These are phyloP conservation scores for Lacanobia wlatinum DNA, from an alignment of 2,888 invertebrate species.

Conservation along the genomic window DNA sequence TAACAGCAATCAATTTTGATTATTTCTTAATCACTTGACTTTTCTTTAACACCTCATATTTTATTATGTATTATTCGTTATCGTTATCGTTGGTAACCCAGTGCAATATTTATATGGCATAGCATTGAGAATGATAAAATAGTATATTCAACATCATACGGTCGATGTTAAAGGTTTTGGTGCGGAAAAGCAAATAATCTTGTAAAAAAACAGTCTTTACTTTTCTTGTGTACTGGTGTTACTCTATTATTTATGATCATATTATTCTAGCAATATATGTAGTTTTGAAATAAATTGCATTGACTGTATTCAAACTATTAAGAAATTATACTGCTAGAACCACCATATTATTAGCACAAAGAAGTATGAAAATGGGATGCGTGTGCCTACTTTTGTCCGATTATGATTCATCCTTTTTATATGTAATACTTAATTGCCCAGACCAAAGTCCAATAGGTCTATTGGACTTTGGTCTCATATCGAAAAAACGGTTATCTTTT, in stretches of 20 bases:
- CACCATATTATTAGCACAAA: too few relatives aligned
- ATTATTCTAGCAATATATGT: too few relatives aligned
- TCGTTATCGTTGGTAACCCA: not conserved
- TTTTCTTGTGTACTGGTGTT: too few relatives aligned
- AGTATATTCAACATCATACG: not conserved
- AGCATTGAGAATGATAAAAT: constrained; percentile 14
- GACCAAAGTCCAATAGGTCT: not conserved
- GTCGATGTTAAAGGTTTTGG: not conserved
- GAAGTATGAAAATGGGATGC: not conserved
- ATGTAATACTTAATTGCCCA: not conserved
- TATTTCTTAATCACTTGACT: not conserved
- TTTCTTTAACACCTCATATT: constrained; percentile 1
- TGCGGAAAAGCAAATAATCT: too few relatives aligned
- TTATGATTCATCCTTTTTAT: not conserved
- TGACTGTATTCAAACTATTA: too few relatives aligned
- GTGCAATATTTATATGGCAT: not conserved
- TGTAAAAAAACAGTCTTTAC: too few relatives aligned
- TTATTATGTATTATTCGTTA: not conserved
- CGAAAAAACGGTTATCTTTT: not conserved
- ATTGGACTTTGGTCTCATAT: too few relatives aligned
- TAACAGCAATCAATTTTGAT: constrained; percentile 15
- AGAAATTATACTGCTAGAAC: too few relatives aligned
- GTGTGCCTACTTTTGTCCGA: not conserved
- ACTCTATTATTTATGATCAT: too few relatives aligned
- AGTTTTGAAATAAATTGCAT: too few relatives aligned